phyloP scores from a whole-genome alignment of 2,888 invertebrate genomes.

The Nebria salina region DNA sequence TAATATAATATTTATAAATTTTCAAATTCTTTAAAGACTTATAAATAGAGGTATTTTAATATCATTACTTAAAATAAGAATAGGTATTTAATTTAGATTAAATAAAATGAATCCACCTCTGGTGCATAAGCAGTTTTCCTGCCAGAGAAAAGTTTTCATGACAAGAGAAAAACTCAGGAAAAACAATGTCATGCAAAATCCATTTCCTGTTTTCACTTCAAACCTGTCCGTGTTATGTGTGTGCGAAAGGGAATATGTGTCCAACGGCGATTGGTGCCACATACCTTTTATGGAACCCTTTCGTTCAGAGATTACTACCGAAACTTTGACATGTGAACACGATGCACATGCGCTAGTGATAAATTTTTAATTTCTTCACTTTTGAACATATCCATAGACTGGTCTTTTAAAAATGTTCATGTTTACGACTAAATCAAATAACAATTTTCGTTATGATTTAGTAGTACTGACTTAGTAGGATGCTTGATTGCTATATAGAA shows the following conservation, averaged over 20 bases:
- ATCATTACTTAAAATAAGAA: too few relatives aligned
- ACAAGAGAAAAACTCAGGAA: slow-evolving; percentile 26
- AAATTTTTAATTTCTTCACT: not conserved
- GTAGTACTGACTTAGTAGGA: too few relatives aligned
- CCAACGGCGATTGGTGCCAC: slow-evolving; percentile 5
- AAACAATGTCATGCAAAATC: slow-evolving; percentile 43
- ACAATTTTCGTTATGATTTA: too few relatives aligned
- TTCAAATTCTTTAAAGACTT: too few relatives aligned
- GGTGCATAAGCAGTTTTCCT: slow-evolving; percentile 2
- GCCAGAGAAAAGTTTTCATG: not conserved
- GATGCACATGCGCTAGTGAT: not conserved
- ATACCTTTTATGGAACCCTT: slow-evolving; percentile 20
- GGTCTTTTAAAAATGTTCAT: too few relatives aligned
- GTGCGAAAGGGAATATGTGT: not conserved
- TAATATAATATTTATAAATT: too few relatives aligned
- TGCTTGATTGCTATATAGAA: too few relatives aligned
- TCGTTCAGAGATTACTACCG: slow-evolving; percentile 9
- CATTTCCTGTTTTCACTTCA: slow-evolving; percentile 46
- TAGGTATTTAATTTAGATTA: not conserved
- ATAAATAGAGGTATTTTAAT: too few relatives aligned
- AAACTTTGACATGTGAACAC: slow-evolving; percentile 23
- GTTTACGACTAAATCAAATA: too few relatives aligned
- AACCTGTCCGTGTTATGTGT: slow-evolving; percentile 22
- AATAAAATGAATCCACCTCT: not conserved
- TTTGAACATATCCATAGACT: not conserved